These are phyloP conservation scores for Paracentrotus lividus DNA, from an alignment of 53 echinoderm and acorn worm genomes.

Conservation along the genomic window DNA sequence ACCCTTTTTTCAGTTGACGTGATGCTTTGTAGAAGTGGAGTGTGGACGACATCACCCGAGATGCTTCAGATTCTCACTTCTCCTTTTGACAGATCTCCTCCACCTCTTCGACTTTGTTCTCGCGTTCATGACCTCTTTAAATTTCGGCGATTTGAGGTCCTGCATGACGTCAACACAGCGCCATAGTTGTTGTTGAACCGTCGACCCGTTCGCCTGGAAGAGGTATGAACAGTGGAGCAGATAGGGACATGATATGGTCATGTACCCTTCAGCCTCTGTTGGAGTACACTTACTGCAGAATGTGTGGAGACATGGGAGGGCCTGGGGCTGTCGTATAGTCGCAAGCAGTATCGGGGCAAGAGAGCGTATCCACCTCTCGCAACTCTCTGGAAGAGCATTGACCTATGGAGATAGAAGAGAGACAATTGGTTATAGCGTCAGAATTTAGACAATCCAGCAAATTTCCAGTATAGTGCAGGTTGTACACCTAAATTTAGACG, in stretches of 20 bases:
- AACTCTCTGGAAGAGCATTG: not conserved
- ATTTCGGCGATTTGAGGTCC: conserved; percentile 63
- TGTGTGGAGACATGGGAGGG: conserved; percentile 66
- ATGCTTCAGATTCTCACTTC: conserved; percentile 53
- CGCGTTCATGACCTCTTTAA: conserved; percentile 40
- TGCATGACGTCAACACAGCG: conserved; percentile 44
- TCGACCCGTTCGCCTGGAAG: conserved; percentile 21
- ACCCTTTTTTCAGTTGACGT: conserved; percentile 35
- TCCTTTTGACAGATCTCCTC: conserved; percentile 22
- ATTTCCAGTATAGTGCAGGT: no score
- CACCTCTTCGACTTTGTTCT: conserved; percentile 11
- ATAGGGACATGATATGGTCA: conserved; percentile 46
- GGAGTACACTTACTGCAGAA: conserved; percentile 57
- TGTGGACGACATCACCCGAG: conserved; percentile 61
- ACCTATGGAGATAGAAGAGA: not conserved
- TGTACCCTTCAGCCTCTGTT: conserved; percentile 1
- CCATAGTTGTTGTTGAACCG: conserved; percentile 22
- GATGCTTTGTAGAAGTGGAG: conserved; percentile 53
- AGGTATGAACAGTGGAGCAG: not conserved
- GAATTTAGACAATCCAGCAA: no score
- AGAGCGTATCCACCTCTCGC: conserved; percentile 38
- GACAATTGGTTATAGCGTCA: not conserved
- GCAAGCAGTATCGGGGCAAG: conserved; percentile 65
- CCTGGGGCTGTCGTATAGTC: conserved; percentile 58
- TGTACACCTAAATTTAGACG: no score